Base-by-base conservation (phyloP, 2,113 vertebrate species). In the Caranx ignobilis region DNA sequence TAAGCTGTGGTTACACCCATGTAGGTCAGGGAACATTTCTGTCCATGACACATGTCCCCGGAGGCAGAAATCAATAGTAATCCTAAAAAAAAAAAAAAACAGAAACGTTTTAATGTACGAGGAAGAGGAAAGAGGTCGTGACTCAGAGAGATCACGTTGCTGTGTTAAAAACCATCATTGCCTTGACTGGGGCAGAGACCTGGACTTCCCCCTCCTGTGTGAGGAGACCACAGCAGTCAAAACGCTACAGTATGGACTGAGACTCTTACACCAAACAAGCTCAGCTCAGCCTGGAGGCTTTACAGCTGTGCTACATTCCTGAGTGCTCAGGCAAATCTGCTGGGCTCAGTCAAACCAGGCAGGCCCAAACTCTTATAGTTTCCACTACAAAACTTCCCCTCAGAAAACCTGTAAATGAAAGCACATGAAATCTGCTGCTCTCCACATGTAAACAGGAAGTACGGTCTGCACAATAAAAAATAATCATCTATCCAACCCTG, bases 281-380 rank as follows among this genome's bases (percentile, higher is more conserved):
- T 62, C n/a, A 21, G 56, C 50, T 39, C 56, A 32, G 77, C 72
- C 82, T 66, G 74, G 21, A 71, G 71, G 76, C 57, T 65, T 81
- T 19, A 65, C 68, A 80, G 79, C 66, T 43, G 81, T 43, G 79
- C 34, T 39, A 57, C 77, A 78, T 90, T 91, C 88, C 87, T 80
- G 43, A 82, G 50, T 60, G 71, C 43, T 63, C 87, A 31, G 73
- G 55, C 50, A 50, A 19, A 68, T 26, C 61, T 37, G 55, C 56
- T 1, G 31, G 18, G 18, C 59, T 37, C 39, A 41, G 39, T 41
- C 63, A 11, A 55, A 34, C 39, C 73, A 79, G 81, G 32, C 26
- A 71, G 37, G 32, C 26, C 72, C 41, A 41, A 47, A 31, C 1
- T 11, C 45, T 35, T 35, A 31, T 31, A 11, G 59, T 85, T 76